These are phyloP conservation scores for Monodelphis domestica DNA, from an alignment of 2,797 vertebrate genomes.

Conservation along the genomic window DNA sequence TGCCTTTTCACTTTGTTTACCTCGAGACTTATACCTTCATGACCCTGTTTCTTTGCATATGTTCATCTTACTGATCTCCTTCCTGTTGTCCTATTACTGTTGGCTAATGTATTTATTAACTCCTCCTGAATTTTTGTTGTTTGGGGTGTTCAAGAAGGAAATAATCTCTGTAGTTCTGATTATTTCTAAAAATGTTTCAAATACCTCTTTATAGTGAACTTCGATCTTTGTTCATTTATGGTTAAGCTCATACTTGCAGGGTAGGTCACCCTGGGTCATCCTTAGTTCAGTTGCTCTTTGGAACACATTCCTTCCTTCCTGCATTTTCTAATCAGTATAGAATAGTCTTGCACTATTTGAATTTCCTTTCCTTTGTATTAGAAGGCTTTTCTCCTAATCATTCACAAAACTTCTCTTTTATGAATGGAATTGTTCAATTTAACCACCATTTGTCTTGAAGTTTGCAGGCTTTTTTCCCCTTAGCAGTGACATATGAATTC, in stretches of 20 bases:
- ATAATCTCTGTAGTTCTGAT: not conserved
- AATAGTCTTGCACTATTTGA: not conserved
- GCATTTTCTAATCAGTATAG: not conserved
- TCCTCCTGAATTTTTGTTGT: not conserved
- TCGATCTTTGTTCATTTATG: not conserved
- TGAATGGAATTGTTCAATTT: not conserved
- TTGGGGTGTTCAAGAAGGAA: not conserved
- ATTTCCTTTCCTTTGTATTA: not conserved
- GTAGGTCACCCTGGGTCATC: not conserved
- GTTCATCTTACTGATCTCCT: not conserved
- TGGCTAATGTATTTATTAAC: not conserved
- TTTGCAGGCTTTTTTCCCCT: not conserved
- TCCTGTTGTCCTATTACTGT: not conserved
- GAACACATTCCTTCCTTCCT: not conserved
- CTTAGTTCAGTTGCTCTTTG: not conserved
- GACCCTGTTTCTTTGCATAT: not conserved
- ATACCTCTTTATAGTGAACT: not conserved
- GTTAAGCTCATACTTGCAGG: not conserved
- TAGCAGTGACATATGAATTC: not conserved
- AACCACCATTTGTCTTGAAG: not conserved
- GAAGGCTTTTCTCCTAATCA: not conserved
- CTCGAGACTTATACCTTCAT: not conserved
- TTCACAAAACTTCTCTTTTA: not conserved
- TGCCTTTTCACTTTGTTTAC: not conserved
- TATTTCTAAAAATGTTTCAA: not conserved